phyloP scores from a whole-genome alignment of 2,888 invertebrate species.

The Hecatera dysodea region DNA sequence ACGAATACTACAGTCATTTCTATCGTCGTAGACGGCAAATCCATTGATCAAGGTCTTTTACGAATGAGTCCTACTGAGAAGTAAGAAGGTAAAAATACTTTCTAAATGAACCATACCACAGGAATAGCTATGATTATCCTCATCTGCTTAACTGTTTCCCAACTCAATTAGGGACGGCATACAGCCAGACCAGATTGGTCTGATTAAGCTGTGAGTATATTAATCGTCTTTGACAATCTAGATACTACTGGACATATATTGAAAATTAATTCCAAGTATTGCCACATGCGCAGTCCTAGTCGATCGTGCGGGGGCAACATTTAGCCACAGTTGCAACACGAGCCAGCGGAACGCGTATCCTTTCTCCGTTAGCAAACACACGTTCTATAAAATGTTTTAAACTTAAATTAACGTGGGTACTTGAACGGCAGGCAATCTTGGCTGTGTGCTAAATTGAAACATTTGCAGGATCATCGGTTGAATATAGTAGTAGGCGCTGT shows the following conservation, averaged over 20 bases:
- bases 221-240: background rate
- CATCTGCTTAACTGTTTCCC: too few relatives aligned
- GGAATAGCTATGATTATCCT: background rate
- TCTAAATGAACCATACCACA: background rate
- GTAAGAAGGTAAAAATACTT: background rate
- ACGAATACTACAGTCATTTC: background rate
- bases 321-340: conserved; percentile 60
- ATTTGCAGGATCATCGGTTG: background rate
- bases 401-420: conserved; percentile 52
- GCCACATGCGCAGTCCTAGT: conserved; percentile 47
- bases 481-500: too few relatives aligned
- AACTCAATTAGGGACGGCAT: too few relatives aligned
- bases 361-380: conserved; percentile 78
- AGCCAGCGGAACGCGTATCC: conserved; percentile 77
- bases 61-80: background rate
- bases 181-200: too few relatives aligned
- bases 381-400: conserved; percentile 66
- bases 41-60: background rate
- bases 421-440: conserved; percentile 24
- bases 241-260: background rate
- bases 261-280: conserved; percentile 9
- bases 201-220: background rate
- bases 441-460: background rate
- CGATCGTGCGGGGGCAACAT: conserved; percentile 52
- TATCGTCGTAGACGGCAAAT: too few relatives aligned